Evolutionary conservation across 2,888 invertebrate genomes (phyloP), one percentile per base, ranked within the genome.

Genomic region (Drepanosiphum platanoidis): DNA sequence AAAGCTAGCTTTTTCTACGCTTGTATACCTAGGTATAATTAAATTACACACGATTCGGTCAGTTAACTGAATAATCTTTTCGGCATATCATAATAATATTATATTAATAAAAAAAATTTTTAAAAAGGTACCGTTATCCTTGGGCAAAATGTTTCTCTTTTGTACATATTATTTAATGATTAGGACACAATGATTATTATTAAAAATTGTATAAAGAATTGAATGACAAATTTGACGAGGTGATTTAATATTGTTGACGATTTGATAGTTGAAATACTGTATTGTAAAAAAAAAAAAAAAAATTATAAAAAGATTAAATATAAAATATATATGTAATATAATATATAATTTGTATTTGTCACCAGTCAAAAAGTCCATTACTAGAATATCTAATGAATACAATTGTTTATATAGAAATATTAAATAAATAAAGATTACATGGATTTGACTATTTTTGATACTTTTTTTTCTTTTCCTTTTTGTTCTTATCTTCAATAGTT

Each of bases 1-100:
- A 81, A 75, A 32, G 70, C 58, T 68, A 64, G 84, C 84, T 84
- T 84, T 82, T 75, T 84, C 83, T 83, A 83, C 34, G 74, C 83
- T 83, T 83, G 64, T 64, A 74, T 84, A n/a, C n/a, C n/a, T n/a
- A 75, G 75, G 36, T 77, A 68, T 52, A 27, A 46, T 64, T 64
- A 61, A 74, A 46, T 27, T 46, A 83, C 27, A 36, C 66, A 75
- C 30, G 68, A 81, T 66, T 75, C 36, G 75, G 66, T 75, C 46
- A 66, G 52, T 83, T 74, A 34, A 83, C 27, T 42, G 5, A 83
- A 66, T 77, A 66, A 75, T 68, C 52, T 66, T 84, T 84, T 75
- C 68, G 58, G 75, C 84, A 84, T 84, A 84, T 84, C 84, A 84
- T 77, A 39, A 22, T 58, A 58, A 81, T 71, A 30, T 42, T 61